Percentiles rank a stretch among this genome's conserved stretches.
phyloP scores from a whole-genome alignment of 2,888 invertebrate species.

The Leptogaster cylindrica region DNA sequence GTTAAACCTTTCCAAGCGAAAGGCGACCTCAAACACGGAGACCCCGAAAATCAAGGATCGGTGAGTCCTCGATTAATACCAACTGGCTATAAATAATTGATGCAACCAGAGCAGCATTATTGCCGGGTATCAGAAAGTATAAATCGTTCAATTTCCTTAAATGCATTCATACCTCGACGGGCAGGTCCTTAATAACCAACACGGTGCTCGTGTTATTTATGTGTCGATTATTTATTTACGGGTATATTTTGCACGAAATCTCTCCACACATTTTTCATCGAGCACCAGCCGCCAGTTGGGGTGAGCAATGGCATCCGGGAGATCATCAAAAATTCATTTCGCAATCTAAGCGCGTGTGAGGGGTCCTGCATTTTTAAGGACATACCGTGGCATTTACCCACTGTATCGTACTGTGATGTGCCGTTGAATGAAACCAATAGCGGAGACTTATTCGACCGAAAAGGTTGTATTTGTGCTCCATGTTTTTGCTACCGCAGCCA shows the following conservation, averaged over 20 bases:
- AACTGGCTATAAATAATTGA: no score
- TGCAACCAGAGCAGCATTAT: no score
- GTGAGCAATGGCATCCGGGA: slow-evolving; percentile 49
- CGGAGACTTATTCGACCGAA: slow-evolving; percentile 22
- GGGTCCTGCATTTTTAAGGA: slow-evolving; percentile 60
- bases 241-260: slow-evolving; percentile 28
- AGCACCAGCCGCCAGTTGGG: slow-evolving; percentile 28
- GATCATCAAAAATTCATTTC: slow-evolving; percentile 61
- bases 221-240: slow-evolving; percentile 33
- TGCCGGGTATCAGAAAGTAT: slow-evolving; percentile 19
- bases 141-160: slow-evolving; percentile 37
- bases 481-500: no score
- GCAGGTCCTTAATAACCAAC: slow-evolving; percentile 33
- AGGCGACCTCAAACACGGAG: no score
- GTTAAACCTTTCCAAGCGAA: no score
- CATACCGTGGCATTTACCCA: slow-evolving; percentile 41
- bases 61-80: no score
- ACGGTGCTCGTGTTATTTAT: slow-evolving; percentile 34
- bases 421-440: slow-evolving; percentile 34
- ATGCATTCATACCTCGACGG: slow-evolving; percentile 35
- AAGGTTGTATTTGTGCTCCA: no score
- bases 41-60: no score
- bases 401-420: slow-evolving; percentile 5
- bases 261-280: slow-evolving; percentile 37
- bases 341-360: slow-evolving; percentile 63